Base-by-base conservation (phyloP, 2,113 vertebrate genomes). In the Ammospiza caudacuta region DNA sequence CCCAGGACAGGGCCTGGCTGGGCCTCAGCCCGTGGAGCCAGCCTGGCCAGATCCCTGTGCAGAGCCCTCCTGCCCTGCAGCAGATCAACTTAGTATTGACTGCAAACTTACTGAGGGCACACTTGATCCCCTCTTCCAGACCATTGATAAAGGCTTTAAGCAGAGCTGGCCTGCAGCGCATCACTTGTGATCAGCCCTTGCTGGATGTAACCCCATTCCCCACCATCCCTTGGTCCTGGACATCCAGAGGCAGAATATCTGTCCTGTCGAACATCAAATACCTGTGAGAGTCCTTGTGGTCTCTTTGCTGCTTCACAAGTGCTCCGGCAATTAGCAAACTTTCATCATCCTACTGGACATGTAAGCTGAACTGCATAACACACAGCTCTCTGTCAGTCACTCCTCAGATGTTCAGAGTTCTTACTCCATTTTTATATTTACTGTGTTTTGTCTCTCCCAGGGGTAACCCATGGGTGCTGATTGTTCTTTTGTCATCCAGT, bases 331-430 rank as follows among this genome's bases (percentile, higher is more conserved):
- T 80, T 70, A 57, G 79, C 78, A 82, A 82, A 72, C 23, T 76
- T 96, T 83, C 89, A 87, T 92, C 66, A 58, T 91, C 20, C 64
- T 79, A 12, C 70, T 95, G 82, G 68, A 63, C 85, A 95, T 91
- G 41, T 12, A 77, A 58, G 27, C 54, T 93, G 83, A 37, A 74
- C 73, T 91, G 73, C 62, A 16, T 44, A 24, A 61, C 37, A 73
- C 52, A 61, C n/a, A 41, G 9, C 19, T 27, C 28, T 74, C 61
- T 63, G 29, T 72, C 68, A 74, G 39, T 49, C 63, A 76, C 63
- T 94, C 73, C 31, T 85, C 46, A 33, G 82, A 80, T 92, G 59
- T n/a, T 90, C 13, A 9, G 43, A 39, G 39, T 83, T 91, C 81
- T 72, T 79, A 33, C 24, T 72, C 27, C 39, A 47, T 83, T 95